A percentile compares a stretch with the other conserved stretches of the same genome.
These are phyloP conservation scores for Scaptomyza cyrtandrae DNA, from an alignment of 2,888 invertebrate genomes.

Conservation along the genomic window DNA sequence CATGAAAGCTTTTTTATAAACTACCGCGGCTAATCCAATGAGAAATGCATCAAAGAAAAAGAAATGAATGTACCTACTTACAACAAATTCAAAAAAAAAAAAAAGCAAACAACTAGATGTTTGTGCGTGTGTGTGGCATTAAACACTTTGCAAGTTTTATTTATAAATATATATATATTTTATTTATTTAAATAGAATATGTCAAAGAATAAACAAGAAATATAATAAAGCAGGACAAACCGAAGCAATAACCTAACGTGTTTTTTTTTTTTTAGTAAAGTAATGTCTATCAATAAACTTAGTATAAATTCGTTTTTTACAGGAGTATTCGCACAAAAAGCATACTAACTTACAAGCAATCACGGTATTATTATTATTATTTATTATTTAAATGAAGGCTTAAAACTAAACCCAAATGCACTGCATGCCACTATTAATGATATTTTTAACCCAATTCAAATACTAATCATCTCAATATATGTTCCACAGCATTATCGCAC, in stretches of 20 bases:
- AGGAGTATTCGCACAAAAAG: neutral
- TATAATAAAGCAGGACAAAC: slow-evolving; percentile 69
- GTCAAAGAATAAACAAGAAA: slow-evolving; percentile 74
- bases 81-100: slow-evolving; percentile 41
- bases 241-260: slow-evolving; percentile 43
- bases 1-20: slow-evolving; percentile 69
- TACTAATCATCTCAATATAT: neutral
- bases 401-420: slow-evolving; percentile 54
- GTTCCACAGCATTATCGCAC: slow-evolving; percentile 87
- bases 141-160: slow-evolving; percentile 73
- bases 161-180: slow-evolving; percentile 81
- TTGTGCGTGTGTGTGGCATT: slow-evolving; percentile 40
- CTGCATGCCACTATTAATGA: slow-evolving; percentile 42
- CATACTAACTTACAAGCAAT: neutral
- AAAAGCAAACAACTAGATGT: slow-evolving; percentile 45
- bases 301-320: too few relatives aligned
- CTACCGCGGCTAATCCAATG: slow-evolving; percentile 40
- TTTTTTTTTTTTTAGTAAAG: slow-evolving; percentile 16
- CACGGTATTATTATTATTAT: slow-evolving; percentile 9
- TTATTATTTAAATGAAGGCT: slow-evolving; percentile 24
- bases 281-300: neutral
- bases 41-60: slow-evolving; percentile 69
- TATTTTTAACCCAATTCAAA: neutral
- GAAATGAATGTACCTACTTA: slow-evolving; percentile 72
- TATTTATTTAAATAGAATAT: slow-evolving; percentile 78